Base-by-base conservation (phyloP, 1,140 invertebrate genomes). In the Drosophila baimaii region DNA sequence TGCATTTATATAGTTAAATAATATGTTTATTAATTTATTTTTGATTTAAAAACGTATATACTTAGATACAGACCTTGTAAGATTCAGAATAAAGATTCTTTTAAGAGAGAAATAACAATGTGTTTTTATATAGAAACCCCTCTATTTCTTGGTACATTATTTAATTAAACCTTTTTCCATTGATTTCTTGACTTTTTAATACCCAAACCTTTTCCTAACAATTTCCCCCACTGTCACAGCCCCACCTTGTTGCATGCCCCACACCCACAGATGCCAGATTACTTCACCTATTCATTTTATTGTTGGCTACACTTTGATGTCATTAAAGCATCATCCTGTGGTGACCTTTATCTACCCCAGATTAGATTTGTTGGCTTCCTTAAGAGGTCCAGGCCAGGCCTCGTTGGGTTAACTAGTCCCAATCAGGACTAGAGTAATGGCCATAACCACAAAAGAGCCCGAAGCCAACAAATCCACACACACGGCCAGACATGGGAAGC, bases 401-500 rank as follows among this genome's bases (percentile, higher is more conserved):
- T 51, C 64, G 4, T 56, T 70, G 19, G 19, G 23, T 33, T 70
- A 46, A 70, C 39, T 46, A 47, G 49, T 27, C 49, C 55, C 65
- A 71, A 71, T 71, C 68, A 58, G 33, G 10, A 17, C 17, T 59
- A 37, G 23, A 27, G 15, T 9, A 21, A 57, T 57, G 39, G 49
- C 25, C 41, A 64, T 76, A 77, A 56, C 29, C 73, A 65, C 47
- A 66, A 52, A 62, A 43, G 49, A 52, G 43, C 19, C 19, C n/a
- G n/a, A n/a, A n/a, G 43, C 21, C 35, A n/a, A 72, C 29, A 54
- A 23, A 74, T 31, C 25, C n/a, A 15, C 19, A 35, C n/a, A 15
- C 19, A 35, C 12, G 9, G 31, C 58, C 17, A 58, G 61, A 89
- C 83, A 88, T 77, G 83, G 70, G 47, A 89, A 89, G 52, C 68